phyloP scores from a whole-genome alignment of 1,140 invertebrate species.

The Eriosoma lanigerum region DNA sequence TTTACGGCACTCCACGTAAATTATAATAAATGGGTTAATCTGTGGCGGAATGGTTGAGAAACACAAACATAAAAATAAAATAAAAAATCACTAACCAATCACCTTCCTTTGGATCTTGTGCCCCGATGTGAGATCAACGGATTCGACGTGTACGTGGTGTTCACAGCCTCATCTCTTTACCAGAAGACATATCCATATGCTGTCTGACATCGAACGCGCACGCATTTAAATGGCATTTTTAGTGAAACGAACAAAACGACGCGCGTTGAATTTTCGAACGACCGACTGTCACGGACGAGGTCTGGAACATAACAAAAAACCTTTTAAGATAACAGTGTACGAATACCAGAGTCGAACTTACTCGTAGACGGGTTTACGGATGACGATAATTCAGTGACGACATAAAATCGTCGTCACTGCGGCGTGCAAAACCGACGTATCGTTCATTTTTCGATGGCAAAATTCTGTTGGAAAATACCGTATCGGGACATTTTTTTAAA shows the following conservation, averaged over 20 bases:
- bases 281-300: no score
- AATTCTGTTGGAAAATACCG: neutral
- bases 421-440: neutral
- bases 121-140: no score
- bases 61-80: neutral
- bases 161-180: neutral
- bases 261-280: neutral
- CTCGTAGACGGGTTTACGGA: neutral
- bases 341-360: neutral
- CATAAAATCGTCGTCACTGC: slow-evolving; percentile 14
- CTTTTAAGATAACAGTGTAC: neutral
- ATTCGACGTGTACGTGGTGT: neutral
- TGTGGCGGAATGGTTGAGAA: no score
- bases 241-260: neutral
- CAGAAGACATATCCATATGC: slow-evolving; percentile 18
- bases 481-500: no score
- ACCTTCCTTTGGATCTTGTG: neutral
- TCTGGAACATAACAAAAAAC: neutral
- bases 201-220: neutral
- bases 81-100: slow-evolving; percentile 7
- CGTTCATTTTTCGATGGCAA: slow-evolving; percentile 15
- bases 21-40: slow-evolving; percentile 8
- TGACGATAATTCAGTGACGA: neutral
- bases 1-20: neutral
- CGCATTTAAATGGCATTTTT: neutral